phyloP scores from a whole-genome alignment of 2,888 invertebrate species.

The Eupelmus urozonus region DNA sequence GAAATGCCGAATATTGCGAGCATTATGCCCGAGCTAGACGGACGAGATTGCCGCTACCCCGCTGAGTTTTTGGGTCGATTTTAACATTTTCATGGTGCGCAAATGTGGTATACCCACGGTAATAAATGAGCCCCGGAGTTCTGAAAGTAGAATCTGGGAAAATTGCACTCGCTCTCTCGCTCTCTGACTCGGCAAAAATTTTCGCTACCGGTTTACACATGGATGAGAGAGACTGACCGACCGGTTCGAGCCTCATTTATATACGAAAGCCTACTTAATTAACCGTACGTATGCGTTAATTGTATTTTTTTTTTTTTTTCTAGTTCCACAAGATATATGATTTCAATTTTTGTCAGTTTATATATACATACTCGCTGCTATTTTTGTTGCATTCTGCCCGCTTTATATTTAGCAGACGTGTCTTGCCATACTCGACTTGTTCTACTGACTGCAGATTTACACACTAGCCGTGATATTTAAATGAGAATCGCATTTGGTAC shows the following conservation, averaged over 20 bases:
- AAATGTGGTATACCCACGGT: background rate
- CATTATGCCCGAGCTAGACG: background rate
- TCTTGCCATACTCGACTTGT: too few relatives aligned
- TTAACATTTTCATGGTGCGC: constrained; percentile 16
- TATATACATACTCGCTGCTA: too few relatives aligned
- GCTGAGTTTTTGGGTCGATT: background rate
- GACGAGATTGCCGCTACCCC: background rate
- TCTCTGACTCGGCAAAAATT: constrained; percentile 1
- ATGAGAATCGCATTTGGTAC: too few relatives aligned
- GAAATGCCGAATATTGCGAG: constrained; percentile 3
- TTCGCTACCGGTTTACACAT: constrained; percentile 44
- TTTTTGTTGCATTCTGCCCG: too few relatives aligned
- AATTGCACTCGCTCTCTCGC: background rate
- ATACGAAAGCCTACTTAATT: constrained; percentile 24
- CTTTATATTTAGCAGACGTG: too few relatives aligned
- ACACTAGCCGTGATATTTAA: too few relatives aligned
- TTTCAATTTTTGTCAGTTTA: too few relatives aligned
- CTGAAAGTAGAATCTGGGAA: constrained; percentile 35
- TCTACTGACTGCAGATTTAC: too few relatives aligned
- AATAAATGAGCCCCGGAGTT: background rate
- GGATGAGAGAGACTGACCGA: constrained; percentile 45
- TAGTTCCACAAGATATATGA: background rate
- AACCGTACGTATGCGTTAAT: background rate
- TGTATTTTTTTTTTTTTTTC: background rate
- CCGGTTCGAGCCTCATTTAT: constrained; percentile 19